Conservation (phyloP, 92 coral and sea anemone genomes). For the Zoanthus gigantus region DNA sequence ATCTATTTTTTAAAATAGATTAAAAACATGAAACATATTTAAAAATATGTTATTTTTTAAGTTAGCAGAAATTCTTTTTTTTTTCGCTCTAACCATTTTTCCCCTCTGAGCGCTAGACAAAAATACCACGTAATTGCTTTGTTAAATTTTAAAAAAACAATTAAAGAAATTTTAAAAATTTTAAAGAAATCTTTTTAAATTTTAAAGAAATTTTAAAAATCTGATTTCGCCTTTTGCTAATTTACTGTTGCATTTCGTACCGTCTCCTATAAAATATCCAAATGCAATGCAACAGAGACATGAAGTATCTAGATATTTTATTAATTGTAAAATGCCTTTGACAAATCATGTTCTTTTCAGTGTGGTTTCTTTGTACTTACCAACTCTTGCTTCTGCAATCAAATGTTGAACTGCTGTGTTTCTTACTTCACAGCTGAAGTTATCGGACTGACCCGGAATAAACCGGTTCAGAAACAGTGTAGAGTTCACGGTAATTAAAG, state of each 20-base stretch:
- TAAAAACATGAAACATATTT: too few species aligned
- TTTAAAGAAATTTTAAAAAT: too few species aligned
- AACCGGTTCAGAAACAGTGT: slow-evolving; percentile 1
- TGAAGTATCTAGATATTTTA: not conserved
- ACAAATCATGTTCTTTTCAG: not conserved
- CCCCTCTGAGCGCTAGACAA: too few species aligned
- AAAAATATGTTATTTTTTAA: too few species aligned
- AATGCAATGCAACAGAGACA: not conserved
- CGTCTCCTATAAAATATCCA: not conserved
- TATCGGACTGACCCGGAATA: not conserved
- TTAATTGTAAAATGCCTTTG: not conserved
- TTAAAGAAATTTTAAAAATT: too few species aligned
- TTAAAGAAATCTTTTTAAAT: too few species aligned
- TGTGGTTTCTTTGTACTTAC: not conserved
- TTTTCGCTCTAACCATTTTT: too few species aligned
- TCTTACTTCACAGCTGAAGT: not conserved
- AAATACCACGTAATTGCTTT: too few species aligned
- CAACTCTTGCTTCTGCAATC: not conserved
- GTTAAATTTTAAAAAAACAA: too few species aligned
- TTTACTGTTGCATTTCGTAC: not conserved
- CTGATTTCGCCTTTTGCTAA: not conserved
- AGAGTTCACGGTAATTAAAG: not conserved
- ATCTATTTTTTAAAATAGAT: too few species aligned
- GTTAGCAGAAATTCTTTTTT: too few species aligned
- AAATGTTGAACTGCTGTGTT: not conserved